Base-by-base conservation (phyloP, 2,113 vertebrate genomes). In the Aleadryas rufinucha region DNA sequence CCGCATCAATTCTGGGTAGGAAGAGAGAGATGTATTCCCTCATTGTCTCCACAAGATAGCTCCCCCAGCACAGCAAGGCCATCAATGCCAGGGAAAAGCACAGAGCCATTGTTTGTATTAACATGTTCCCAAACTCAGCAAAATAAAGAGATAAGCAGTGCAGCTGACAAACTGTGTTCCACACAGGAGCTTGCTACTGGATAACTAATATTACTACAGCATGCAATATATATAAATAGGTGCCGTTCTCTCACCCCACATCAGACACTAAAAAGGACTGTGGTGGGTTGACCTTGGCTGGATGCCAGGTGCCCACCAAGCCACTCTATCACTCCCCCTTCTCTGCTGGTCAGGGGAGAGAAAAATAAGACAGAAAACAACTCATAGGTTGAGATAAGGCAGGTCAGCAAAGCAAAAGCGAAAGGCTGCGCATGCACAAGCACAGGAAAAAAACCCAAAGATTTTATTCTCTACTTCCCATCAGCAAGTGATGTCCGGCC, bases 71-170 rank as follows among this genome's bases (percentile, higher is more conserved):
- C 75, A 91, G 53, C 75, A 80, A 91, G 75, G 82, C 75, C 71
- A 70, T 50, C 71, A 84, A 63, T 56, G 71, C 80, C 88, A 86
- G 68, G 26, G 60, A 79, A 86, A 86, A 91, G 75, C 89, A 91
- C 82, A 86, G 75, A 74, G 53, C 82, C 56, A 84, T 91, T 86
- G 75, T 91, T 80, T 66, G 89, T 68, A 28, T 54, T 54, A 80
- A 54, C 82, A 91, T 91, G 75, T 61, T 91, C 68, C 53, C 82
- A 61, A 86, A 52, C 89, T 91, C 89, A 86, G 75, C 82, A 74
- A 74, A 91, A 68, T 49, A 37, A 85, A 53, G 66, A 47, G 75
- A 86, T 80, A 80, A 86, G 75, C 82, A 80, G n/a, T 8, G 60
- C 68, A 61, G 68, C 75, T 39, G 45, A 66, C 75, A 61, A 74